Base-by-base conservation (phyloP, 2,113 vertebrate genomes). In the Proteles cristata region DNA sequence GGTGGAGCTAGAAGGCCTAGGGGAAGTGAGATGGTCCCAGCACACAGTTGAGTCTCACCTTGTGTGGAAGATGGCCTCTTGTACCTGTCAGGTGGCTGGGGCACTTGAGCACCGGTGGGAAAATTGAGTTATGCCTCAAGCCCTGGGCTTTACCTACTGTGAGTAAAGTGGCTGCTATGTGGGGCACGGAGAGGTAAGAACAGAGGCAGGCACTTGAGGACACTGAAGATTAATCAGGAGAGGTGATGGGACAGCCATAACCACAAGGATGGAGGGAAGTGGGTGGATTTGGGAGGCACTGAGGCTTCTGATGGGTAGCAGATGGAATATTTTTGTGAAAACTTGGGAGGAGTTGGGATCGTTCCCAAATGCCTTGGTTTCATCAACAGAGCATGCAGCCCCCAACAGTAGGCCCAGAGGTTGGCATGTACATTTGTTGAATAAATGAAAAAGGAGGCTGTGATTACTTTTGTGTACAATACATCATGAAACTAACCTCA, bases 401-500 rank as follows among this genome's bases (percentile, higher is more conserved):
- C 73, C 45, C 10, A 58, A 31, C 19, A 65, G 7, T 45, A 26
- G 31, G 31, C 90, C 45, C 21, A 35, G 65, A 77, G 61, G 1
- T 69, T 82, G 87, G 53, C 83, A 35, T 50, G 16, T 53, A 33
- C 15, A 43, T 69, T 93, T 94, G 90, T 92, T 77, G 48, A 74
- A 21, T 69, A 77, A 77, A 35, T 16, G 28, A 66, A 61, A 35
- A 45, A 68, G 21, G 88, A 50, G 76, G 11, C 68, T 21, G 26
- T 55, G 53, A 61, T 82, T 88, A 9, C 86, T 80, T 88, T 84
- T 79, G 33, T 86, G 3, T 76, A 19, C 35, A 48, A 63, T 84
- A 58, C 14, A 11, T 94, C 33, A 2, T 58, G 83, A 73, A 92
- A 55, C 39, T 84, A 74, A 95, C 74, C 73, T 97, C 90, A 90